Base-by-base conservation (phyloP, 2,888 invertebrate genomes). In the Frankliniella fusca region DNA sequence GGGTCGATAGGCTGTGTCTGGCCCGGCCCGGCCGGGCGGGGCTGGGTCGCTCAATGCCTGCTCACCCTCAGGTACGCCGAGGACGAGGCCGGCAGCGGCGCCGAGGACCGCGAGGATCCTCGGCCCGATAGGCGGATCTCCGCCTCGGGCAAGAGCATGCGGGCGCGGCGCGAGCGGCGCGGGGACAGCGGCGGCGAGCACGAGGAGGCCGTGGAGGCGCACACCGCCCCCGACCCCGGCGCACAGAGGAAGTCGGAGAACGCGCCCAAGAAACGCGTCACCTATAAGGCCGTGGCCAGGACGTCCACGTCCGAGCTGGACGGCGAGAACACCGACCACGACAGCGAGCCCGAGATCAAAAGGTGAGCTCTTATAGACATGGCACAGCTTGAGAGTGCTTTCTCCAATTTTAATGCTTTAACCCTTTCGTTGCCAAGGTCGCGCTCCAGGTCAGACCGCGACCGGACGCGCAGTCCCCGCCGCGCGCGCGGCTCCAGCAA, bases 291-390 rank as follows among this genome's bases (percentile, higher is more conserved):
- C 11, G 70, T 76, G 70, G 70, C 70, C 27, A n/a, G 70, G 70
- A 76, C 70, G 70, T 76, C 70, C 27, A 76, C 70, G 23, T 83
- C 81, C 28, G 84, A 84, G 15, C 83, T 84, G 20, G 84, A 84
- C 20, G 83, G 83, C 49, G 83, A 86, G 89, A 83, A 83, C 20
- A 83, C 83, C 49, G 83, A 86, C 89, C 83, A 76, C 27, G 70
- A 76, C 23, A 76, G 70, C 70, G 70, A 76, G 8, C 23, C 11
- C 9, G 70, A 27, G 27, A 23, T 23, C 27, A 76, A 12, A 23
- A 76, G 70, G 70, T 76, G 12, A 27, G 70, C 70, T 5, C 54
- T 3, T 38, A 5, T 38, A 5, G 70, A 54, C 70, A 11, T 27
- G 23, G 70, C 23, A 0, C 12, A 11, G 11, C 54, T 38, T 38